Base-by-base conservation (phyloP, 2,113 vertebrate genomes). In the Cyanistes caeruleus region DNA sequence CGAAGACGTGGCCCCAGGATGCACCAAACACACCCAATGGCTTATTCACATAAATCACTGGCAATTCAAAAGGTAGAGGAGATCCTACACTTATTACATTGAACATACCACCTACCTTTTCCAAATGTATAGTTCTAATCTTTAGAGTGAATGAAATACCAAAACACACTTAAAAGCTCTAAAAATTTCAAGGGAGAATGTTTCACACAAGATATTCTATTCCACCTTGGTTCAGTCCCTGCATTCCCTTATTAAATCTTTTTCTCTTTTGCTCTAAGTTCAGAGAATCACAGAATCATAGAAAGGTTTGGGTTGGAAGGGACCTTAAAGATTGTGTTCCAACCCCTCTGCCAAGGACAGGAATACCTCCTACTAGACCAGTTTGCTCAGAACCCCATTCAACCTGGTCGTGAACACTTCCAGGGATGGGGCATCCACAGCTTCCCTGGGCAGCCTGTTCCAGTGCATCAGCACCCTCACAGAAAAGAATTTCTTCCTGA, bases 1-100 rank as follows among this genome's bases (percentile, higher is more conserved):
- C 21, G 48, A 87, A 63, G 30, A 67, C 8, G 37, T 12, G 17
- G 24, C 15, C 24, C 5, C 19, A 67, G 35, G 12, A 55, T 46
- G 14, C 7, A 28, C 3, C 10, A 77, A 89, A 60, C 7, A 52
- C 8, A 59, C 11, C 6, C 44, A 6, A 56, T 51, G 4, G 5
- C 15, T 56, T 59, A 52, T 8, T 85, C 48, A 30, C 56, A 68
- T 21, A 72, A 74, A 67, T 59, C 15, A 33, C 33, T 23, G 27
- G 31, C 2, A 13, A 68, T 64, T 82, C 5, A 4, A 89, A 39
- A 21, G 16, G 21, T 39, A 75, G 53, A 56, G 12, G 28, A 53
- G 16, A 48, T 55, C 2, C 18, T 74, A 5, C 19, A 28, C 13
- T 46, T 24, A 15, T 0, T 51, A 33, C 0, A 4, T 6, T 62